A percentile compares a stretch with the other conserved stretches of the same genome.
Evolutionary conservation across 2,113 vertebrate species (phyloP).

Genomic region (Perognathus longimembris): DNA sequence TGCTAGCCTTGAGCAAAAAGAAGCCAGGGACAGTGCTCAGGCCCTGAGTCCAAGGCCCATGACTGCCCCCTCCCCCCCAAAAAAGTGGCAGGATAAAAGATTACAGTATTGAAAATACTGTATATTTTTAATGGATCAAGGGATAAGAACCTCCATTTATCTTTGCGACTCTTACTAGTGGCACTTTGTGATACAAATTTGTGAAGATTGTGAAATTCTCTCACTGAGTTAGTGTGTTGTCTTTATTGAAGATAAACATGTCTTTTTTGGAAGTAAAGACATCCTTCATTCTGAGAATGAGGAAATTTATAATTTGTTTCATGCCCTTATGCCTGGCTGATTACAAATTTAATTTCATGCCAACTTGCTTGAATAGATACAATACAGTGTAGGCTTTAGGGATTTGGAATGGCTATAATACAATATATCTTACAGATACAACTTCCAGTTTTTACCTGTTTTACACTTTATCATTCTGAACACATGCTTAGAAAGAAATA

Average conservation of each 20-base stretch:
- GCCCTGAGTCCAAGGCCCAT: too few relatives aligned
- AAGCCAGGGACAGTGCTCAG: too few relatives aligned
- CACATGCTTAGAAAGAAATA: slow-evolving; percentile 32
- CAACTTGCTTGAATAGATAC: neutral
- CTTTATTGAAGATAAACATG: slow-evolving; percentile 30
- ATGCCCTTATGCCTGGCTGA: slow-evolving; percentile 20
- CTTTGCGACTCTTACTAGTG: slow-evolving; percentile 48
- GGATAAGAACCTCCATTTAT: slow-evolving; percentile 35
- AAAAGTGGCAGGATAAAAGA: slow-evolving; percentile 30
- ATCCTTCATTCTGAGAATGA: slow-evolving; percentile 51
- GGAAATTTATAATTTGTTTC: slow-evolving; percentile 51
- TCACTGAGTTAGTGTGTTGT: neutral
- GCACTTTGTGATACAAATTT: slow-evolving; percentile 48
- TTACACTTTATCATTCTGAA: slow-evolving; percentile 50
- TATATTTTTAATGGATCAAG: slow-evolving; percentile 28
- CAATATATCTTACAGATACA: neutral
- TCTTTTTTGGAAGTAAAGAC: slow-evolving; percentile 49
- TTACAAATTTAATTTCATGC: slow-evolving; percentile 62
- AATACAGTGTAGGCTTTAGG: neutral
- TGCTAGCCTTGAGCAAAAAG: too few relatives aligned
- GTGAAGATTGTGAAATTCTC: slow-evolving; percentile 41
- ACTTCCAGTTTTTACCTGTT: slow-evolving; percentile 27
- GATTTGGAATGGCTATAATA: neutral
- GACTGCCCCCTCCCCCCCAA: too few relatives aligned
- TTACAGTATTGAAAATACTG: neutral